phyloP scores from a whole-genome alignment of 2,797 vertebrate genomes.

The Luscinia luscinia region DNA sequence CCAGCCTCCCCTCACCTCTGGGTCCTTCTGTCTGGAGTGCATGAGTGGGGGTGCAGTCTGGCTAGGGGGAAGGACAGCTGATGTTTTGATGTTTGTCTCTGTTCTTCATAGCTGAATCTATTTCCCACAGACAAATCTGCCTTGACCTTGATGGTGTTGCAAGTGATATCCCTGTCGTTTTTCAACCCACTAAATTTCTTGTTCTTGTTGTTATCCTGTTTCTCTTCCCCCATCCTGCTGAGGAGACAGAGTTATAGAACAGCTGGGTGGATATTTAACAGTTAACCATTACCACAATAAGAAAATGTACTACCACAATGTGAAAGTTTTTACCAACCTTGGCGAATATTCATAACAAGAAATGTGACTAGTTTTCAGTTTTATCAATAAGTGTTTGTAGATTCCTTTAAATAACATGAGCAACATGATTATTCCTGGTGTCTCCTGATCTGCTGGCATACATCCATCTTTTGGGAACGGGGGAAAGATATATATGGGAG shows the following conservation, averaged over 20 bases:
- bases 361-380: background rate
- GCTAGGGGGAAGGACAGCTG: background rate
- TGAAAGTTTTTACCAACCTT: background rate
- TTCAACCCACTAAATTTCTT: background rate
- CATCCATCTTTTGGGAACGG: background rate
- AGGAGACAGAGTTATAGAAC: background rate
- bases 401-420: background rate
- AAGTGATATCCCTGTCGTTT: background rate
- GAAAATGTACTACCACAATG: background rate
- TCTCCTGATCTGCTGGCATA: background rate
- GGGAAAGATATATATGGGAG: background rate
- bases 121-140: background rate
- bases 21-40: background rate
- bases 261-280: background rate
- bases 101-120: background rate
- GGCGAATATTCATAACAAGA: background rate
- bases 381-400: background rate
- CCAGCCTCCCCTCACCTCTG: background rate
- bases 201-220: background rate
- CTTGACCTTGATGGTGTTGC: background rate
- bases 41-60: background rate
- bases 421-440: background rate
- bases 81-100: background rate
- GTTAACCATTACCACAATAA: background rate
- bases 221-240: background rate